These are phyloP conservation scores for Eupsittula cactorum DNA, from an alignment of 2,113 vertebrate genomes.

Conservation along the genomic window DNA sequence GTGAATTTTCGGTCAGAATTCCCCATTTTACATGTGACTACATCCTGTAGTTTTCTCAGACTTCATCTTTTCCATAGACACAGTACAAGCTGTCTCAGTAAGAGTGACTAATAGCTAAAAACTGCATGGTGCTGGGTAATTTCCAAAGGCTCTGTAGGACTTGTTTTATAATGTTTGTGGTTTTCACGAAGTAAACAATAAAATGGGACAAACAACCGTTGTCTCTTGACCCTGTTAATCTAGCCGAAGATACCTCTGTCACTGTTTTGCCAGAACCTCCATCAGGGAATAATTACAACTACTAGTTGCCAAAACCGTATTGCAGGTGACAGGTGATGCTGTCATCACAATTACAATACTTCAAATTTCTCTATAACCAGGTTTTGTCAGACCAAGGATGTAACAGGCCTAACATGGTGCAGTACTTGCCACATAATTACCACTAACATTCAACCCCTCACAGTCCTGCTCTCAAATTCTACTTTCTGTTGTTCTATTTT, in stretches of 20 bases:
- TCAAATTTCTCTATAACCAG: background rate
- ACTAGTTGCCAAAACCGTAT: background rate
- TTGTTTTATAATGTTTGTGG: constrained; percentile 72
- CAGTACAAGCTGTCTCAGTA: constrained; percentile 25
- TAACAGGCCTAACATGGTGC: accelerated
- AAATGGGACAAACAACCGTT: constrained; percentile 68
- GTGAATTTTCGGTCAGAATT: constrained; percentile 11
- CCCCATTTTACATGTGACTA: background rate
- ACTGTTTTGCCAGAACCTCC: background rate
- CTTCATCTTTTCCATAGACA: constrained; percentile 63
- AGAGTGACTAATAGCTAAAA: constrained; percentile 71
- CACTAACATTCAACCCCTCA: background rate
- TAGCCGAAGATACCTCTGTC: constrained; percentile 50
- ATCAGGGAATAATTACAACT: background rate
- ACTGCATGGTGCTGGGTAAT: constrained; percentile 57
- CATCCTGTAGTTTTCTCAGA: constrained; percentile 8
- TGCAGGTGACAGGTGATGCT: background rate
- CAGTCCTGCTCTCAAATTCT: background rate
- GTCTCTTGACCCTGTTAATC: constrained; percentile 56
- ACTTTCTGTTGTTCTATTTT: background rate
- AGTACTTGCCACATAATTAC: accelerated
- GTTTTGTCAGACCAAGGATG: background rate
- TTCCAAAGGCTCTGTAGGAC: constrained; percentile 66
- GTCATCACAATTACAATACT: background rate
- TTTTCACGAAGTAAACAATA: constrained; percentile 72